Base-by-base conservation (phyloP, 2,113 vertebrate species). In the Apistogramma diplotaenia region DNA sequence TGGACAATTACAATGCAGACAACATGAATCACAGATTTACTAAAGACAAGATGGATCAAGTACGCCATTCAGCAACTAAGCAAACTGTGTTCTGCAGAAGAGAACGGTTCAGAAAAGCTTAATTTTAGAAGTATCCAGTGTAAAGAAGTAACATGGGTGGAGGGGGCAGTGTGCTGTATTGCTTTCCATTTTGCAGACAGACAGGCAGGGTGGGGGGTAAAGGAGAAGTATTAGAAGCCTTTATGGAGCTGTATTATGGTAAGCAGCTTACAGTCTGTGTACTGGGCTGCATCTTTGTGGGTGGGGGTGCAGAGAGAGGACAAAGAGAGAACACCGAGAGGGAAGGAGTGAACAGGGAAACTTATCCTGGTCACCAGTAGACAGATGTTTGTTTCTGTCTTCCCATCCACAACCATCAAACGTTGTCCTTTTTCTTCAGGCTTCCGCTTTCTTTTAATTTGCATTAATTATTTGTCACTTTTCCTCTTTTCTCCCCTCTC, bases 211-310 rank as follows among this genome's bases (percentile, higher is more conserved):
- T 74, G 74, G 74, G 76, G 72, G 76, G 23, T 80, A 79, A 83
- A 85, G 57, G 79, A 74, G 58, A 60, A 79, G 74, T 78, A 92
- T 84, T 85, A 89, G 76, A 49, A 72, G 84, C 65, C 73, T 89
- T 90, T 92, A 81, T 93, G 78, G 8, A 55, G 86, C 76, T 85
- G 85, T 79, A 76, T 91, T 89, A 88, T 70, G 74, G 70, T 91
- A 91, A 94, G 93, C 91, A 91, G 92, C 93, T 93, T 93, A 94
- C 62, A 83, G 81, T 84, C 56, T 43, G 49, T 67, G 60, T 65
- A 61, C 62, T 16, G 8, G 54, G 51, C 59, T 81, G 74, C 57
- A 84, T 81, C 76, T 83, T 80, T 70, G 33, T 74, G 57, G 31
- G 71, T 51, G 4, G 35, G 72, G 31, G 19, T 25, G 70, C 43